Evolutionary conservation across 2,113 vertebrate genomes (phyloP), one percentile per base, ranked within the genome.

Genomic region (Bagarius yarrelli): DNA sequence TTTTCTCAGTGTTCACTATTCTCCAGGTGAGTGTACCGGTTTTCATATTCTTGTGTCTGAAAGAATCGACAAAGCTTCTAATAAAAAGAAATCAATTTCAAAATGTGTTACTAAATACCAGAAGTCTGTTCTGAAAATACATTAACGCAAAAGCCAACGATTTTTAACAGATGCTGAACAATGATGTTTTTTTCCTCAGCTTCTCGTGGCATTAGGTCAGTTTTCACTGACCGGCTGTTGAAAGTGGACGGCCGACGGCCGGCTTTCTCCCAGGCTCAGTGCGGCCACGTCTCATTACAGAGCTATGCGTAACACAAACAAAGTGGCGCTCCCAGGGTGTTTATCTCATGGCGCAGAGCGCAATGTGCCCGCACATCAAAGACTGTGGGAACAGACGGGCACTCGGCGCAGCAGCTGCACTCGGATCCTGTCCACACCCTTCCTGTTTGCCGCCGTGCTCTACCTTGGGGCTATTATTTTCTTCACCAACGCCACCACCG

Each of bases 351-450:
- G 91, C 89, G 88, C 92, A 91, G 89, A 91, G 89, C 71, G 87
- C 90, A 36, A 25, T 88, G 86, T 92, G 90, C 93, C 90, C 86
- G 2, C 85, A 91, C 90, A 95, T 94, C 94, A 94, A 94, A 94
- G 94, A 88, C 83, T 88, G 89, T 92, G 91, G 91, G 93, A 94
- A 94, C 91, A 92, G 93, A 93, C 89, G 82, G 90, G 90, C 89
- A 87, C 87, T 91, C 80, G 90, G 90, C 89, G 87, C 87, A 88
- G 93, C 93, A 93, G 93, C 93, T 91, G 91, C 83, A 32, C 92
- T 92, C 85, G 89, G 89, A 94, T 93, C 93, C 93, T 94, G 93
- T 92, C 91, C 93, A 94, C 94, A 91, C 95, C 95, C 95, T 95
- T 96, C 95, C 95, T 95, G 94, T 93, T 93, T 89, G 91, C 85